Evolutionary conservation across 2,113 vertebrate genomes (phyloP).

Genomic region (Takifugu flavidus): DNA sequence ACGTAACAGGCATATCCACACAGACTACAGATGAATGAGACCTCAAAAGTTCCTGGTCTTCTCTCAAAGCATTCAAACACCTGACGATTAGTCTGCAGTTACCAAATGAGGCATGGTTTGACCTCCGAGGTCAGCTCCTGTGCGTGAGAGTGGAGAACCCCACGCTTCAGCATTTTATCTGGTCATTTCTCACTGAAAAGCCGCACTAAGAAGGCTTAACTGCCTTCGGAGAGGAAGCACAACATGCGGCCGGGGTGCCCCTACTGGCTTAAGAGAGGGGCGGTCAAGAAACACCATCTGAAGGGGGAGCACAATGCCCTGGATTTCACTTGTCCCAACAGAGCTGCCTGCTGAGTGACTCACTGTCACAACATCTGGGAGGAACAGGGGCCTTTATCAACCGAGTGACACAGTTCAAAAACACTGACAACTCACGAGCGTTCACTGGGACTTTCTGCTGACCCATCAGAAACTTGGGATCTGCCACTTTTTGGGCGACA

Average conservation of each 20-base stretch:
- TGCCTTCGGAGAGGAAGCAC: conserved; percentile 47
- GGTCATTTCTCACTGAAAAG: conserved; percentile 69
- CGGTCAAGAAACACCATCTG: conserved; percentile 61
- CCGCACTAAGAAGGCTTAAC: conserved; percentile 51
- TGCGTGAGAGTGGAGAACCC: conserved; percentile 34
- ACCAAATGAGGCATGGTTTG: not conserved
- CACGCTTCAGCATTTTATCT: conserved; percentile 60
- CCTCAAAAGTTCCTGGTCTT: not conserved
- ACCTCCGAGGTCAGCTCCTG: conserved; percentile 1
- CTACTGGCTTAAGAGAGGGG: conserved; percentile 46
- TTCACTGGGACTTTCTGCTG: too few species aligned
- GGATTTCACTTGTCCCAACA: conserved; percentile 67
- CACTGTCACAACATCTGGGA: conserved; percentile 26
- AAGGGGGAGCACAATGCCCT: conserved; percentile 46
- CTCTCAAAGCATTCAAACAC: not conserved
- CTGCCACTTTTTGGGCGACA: too few species aligned
- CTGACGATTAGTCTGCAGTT: conserved; percentile 2
- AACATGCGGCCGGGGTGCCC: conserved; percentile 43
- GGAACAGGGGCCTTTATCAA: conserved; percentile 2
- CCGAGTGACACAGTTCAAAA: not conserved
- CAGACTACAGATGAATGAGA: not conserved
- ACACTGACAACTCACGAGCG: not conserved
- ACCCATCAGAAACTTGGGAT: too few species aligned
- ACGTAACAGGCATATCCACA: too few species aligned
- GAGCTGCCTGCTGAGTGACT: conserved; percentile 34